Evolutionary conservation across 2,888 invertebrate species (phyloP), one percentile per base, ranked within the genome.

Genomic region (Drosophila mettleri): DNA sequence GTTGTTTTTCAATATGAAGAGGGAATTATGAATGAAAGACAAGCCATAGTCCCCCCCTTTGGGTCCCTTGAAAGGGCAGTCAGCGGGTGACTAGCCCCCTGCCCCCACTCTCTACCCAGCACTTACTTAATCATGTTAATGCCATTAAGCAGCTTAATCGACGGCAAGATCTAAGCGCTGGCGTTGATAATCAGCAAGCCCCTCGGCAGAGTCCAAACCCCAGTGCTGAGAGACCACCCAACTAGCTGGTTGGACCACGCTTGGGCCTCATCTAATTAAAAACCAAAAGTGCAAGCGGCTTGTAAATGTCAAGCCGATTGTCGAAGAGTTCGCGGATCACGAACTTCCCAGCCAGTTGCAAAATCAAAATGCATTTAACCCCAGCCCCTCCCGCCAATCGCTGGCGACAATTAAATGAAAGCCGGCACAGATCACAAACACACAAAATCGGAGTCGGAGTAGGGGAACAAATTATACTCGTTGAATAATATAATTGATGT

Each of bases 101-200:
- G 38, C 6, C 33, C 33, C 43, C 36, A 24, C 16, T 36, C 36
- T 3, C 27, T 24, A 18, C 29, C 49, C 22, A 33, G 43, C 78
- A 71, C 77, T 69, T 76, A 62, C 66, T 85, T 85, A 86, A 86
- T 88, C 80, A 88, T 78, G 84, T 83, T 86, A 86, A 88, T 86
- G 86, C 78, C 80, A 86, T 86, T 88, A 88, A 86, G 86, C 88
- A 78, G 85, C 85, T 88, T 83, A 83, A 85, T 88, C 85, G 85
- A 86, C 85, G 85, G 85, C 85, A 69, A 86, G 86, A 88, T 86
- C 88, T 88, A 84, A 88, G 86, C 74, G 33, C 67, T 63, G 73
- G 80, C 77, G 80, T 85, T 82, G 83, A 85, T 85, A 85, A 86
- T 80, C 84, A 72, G 78, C 65, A 18, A 14, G 27, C 5, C 51